Evolutionary conservation across 1,140 invertebrate species (phyloP).

Genomic region (Papilio polyxenes): DNA sequence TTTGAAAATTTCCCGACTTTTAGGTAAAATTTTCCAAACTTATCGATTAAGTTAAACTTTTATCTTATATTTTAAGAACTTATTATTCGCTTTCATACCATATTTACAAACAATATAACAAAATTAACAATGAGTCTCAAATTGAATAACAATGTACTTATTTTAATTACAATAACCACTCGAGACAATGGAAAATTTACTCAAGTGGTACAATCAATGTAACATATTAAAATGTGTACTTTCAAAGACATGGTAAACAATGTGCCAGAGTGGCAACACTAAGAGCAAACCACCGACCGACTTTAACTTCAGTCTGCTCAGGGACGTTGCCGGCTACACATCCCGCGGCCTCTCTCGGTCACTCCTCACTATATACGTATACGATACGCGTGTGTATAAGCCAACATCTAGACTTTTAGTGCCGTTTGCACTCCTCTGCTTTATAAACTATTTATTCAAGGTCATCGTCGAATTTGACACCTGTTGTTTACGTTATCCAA

Average conservation of each 20-base stretch:
- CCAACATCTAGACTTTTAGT: slow-evolving; percentile 59
- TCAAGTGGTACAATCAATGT: slow-evolving; percentile 34
- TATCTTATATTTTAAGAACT: background rate
- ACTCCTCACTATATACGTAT: slow-evolving; percentile 54
- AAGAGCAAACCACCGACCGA: slow-evolving; percentile 50
- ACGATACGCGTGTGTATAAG: slow-evolving; percentile 66
- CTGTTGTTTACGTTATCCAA: slow-evolving; percentile 41
- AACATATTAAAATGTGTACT: slow-evolving; percentile 9
- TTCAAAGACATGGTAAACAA: slow-evolving; percentile 46
- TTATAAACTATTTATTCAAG: slow-evolving; percentile 55
- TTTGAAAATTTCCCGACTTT: slow-evolving; percentile 43
- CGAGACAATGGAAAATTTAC: background rate
- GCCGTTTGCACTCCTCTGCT: slow-evolving; percentile 50
- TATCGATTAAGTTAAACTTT: background rate
- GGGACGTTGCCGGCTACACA: slow-evolving; percentile 54
- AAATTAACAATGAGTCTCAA: background rate
- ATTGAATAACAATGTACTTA: background rate
- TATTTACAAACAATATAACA: background rate
- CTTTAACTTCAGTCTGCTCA: slow-evolving; percentile 63
- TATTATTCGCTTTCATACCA: background rate
- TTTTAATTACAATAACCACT: background rate
- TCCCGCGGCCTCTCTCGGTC: slow-evolving; percentile 47
- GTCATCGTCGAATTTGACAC: slow-evolving; percentile 62
- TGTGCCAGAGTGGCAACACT: slow-evolving; percentile 56
- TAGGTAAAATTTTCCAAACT: slow-evolving; percentile 24